Conservation (phyloP, 2,797 vertebrate species). For the Orestias chungarensis region DNA sequence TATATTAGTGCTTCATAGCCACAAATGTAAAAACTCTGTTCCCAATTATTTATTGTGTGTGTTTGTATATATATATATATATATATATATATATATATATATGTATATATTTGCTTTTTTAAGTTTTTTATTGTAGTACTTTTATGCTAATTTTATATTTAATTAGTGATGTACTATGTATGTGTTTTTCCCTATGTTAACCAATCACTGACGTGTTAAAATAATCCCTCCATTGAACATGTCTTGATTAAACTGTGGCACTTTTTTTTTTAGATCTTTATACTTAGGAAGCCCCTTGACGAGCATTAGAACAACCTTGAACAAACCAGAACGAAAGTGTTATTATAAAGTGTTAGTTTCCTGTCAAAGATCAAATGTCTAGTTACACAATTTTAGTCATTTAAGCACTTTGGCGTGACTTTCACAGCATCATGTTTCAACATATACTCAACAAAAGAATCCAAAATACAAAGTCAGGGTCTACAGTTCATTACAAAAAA, state of each 20-base stretch:
- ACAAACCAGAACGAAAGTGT: constrained; percentile 13
- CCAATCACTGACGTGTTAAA: not conserved
- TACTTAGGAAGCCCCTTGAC: constrained; percentile 11
- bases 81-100: no score
- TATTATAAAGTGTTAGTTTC: not conserved
- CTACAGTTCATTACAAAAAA: constrained; percentile 20
- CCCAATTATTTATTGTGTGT: not conserved
- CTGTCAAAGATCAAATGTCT: not conserved
- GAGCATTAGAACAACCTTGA: constrained; percentile 17
- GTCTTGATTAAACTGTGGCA: not conserved
- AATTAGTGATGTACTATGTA: not conserved
- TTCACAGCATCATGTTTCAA: constrained; percentile 12
- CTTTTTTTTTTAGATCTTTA: not conserved
- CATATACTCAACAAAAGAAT: constrained; percentile 6
- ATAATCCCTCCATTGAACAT: not conserved
- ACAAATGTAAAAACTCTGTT: not conserved
- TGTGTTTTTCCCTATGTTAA: not conserved
- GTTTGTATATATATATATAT: no score
- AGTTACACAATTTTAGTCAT: not conserved
- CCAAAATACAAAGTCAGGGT: not conserved
- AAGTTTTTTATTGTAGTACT: no score
- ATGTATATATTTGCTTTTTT: not conserved
- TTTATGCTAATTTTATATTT: not conserved
- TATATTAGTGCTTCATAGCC: not conserved
- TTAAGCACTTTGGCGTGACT: not conserved